phyloP scores from a whole-genome alignment of 2,888 invertebrate genomes.

The Poecilus cupreus region DNA sequence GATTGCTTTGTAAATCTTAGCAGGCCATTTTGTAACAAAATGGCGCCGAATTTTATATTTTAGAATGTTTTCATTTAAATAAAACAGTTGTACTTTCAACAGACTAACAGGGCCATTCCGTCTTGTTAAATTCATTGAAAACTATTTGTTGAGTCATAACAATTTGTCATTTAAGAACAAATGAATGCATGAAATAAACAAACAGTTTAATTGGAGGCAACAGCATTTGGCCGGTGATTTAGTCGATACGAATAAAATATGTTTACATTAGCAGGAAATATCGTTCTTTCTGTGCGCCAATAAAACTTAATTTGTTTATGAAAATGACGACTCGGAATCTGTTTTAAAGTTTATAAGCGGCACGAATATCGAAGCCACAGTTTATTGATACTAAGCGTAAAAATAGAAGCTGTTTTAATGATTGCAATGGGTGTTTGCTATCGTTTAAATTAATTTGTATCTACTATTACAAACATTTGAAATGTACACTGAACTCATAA shows the following conservation, averaged over 20 bases:
- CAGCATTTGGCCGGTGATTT: constrained; percentile 15
- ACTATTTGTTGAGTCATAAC: too few species aligned
- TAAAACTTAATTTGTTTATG: constrained; percentile 57
- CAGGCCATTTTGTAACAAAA: too few species aligned
- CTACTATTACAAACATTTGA: constrained; percentile 24
- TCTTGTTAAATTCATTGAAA: too few species aligned
- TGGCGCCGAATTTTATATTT: too few species aligned
- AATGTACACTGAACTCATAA: neutral
- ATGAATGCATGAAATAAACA: neutral
- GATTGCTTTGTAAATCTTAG: too few species aligned
- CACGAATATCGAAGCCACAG: constrained; percentile 37
- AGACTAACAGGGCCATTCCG: too few species aligned
- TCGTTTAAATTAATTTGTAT: constrained; percentile 26
- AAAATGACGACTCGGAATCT: constrained; percentile 50
- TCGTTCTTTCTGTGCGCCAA: constrained; percentile 54
- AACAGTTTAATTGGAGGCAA: neutral
- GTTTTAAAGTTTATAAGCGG: constrained; percentile 51
- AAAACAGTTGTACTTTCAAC: too few species aligned
- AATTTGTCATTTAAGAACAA: neutral
- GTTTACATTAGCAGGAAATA: constrained; percentile 47
- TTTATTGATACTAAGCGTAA: constrained; percentile 52
- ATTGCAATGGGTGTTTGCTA: constrained; percentile 11
- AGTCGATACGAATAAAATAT: constrained; percentile 39
- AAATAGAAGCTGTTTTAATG: constrained; percentile 49
- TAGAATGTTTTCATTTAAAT: too few species aligned